phyloP scores from a whole-genome alignment of 92 coral and sea anemone species.

The Palythoa grandis region DNA sequence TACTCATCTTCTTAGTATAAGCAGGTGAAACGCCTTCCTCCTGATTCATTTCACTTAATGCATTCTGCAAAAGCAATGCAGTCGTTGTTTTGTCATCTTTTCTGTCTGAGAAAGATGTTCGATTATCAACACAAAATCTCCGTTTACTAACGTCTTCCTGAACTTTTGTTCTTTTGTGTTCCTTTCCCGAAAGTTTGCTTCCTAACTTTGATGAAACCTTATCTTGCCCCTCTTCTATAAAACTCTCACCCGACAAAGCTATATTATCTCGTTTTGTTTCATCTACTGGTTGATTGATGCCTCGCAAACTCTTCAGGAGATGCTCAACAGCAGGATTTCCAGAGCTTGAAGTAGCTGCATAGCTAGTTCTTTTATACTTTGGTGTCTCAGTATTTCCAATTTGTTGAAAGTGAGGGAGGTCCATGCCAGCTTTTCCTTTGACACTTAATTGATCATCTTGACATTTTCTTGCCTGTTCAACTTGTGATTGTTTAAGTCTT shows the following conservation, averaged over 20 bases:
- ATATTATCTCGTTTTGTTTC: not conserved
- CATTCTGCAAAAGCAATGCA: not conserved
- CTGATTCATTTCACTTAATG: not conserved
- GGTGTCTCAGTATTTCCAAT: not conserved
- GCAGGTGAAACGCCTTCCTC: not conserved
- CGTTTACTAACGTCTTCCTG: not conserved
- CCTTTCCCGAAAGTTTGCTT: not conserved
- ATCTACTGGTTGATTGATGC: not conserved
- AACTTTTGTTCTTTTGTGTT: not conserved
- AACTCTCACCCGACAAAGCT: not conserved
- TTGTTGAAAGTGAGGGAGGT: not conserved
- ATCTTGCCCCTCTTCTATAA: not conserved
- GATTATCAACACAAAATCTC: not conserved
- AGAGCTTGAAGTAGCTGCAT: not conserved
- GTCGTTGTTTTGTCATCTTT: not conserved
- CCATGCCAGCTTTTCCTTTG: not conserved
- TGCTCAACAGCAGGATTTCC: constrained; percentile 17
- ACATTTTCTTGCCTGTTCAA: not conserved
- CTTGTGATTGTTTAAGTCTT: not conserved
- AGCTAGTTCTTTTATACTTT: not conserved
- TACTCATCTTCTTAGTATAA: not conserved
- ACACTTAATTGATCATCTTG: not conserved
- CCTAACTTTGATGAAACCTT: not conserved
- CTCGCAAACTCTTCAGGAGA: constrained; percentile 27
- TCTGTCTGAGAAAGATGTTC: not conserved